These are phyloP conservation scores for Gouania willdenowi DNA, from an alignment of 2,797 vertebrate genomes.

Conservation along the genomic window DNA sequence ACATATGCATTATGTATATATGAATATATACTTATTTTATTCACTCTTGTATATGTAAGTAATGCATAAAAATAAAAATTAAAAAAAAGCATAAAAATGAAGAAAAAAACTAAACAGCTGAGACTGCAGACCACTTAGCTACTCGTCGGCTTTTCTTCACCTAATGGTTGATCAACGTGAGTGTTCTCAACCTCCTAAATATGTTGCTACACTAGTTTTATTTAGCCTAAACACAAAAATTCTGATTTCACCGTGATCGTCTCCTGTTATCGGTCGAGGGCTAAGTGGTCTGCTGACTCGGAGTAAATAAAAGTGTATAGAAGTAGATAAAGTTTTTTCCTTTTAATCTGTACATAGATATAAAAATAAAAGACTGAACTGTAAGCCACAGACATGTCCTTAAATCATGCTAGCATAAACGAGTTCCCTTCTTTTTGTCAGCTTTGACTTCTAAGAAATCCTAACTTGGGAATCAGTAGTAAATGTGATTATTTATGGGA, in stretches of 20 bases:
- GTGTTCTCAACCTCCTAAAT: no score
- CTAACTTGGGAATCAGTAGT: slow-evolving; percentile 37
- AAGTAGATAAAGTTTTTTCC: slow-evolving; percentile 80
- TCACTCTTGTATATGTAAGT: slow-evolving; percentile 85
- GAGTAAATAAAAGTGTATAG: slow-evolving; percentile 81
- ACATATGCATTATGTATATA: slow-evolving; percentile 78
- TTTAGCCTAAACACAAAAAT: no score
- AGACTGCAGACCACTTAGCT: slow-evolving; percentile 77
- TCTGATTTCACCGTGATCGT: slow-evolving; percentile 67
- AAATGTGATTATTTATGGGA: slow-evolving; percentile 54
- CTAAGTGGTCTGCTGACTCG: slow-evolving; percentile 76
- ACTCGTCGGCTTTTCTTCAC: slow-evolving; percentile 52
- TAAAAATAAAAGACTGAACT: slow-evolving; percentile 79
- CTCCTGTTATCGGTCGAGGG: slow-evolving; percentile 65
- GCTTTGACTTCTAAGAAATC: slow-evolving; percentile 43
- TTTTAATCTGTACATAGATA: slow-evolving; percentile 88
- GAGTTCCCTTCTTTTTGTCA: slow-evolving; percentile 34
- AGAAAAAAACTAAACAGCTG: slow-evolving; percentile 60
- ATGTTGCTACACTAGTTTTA: no score
- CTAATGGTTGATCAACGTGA: slow-evolving; percentile 59
- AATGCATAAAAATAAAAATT: slow-evolving; percentile 72
- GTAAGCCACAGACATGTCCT: slow-evolving; percentile 66
- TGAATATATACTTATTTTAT: slow-evolving; percentile 81
- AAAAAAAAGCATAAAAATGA: slow-evolving; percentile 56
- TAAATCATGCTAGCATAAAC: slow-evolving; percentile 63